A percentile compares a stretch with the other conserved stretches of the same genome.
phyloP scores from a whole-genome alignment of 2,888 invertebrate genomes.

The Caenorhabditis japonica region DNA sequence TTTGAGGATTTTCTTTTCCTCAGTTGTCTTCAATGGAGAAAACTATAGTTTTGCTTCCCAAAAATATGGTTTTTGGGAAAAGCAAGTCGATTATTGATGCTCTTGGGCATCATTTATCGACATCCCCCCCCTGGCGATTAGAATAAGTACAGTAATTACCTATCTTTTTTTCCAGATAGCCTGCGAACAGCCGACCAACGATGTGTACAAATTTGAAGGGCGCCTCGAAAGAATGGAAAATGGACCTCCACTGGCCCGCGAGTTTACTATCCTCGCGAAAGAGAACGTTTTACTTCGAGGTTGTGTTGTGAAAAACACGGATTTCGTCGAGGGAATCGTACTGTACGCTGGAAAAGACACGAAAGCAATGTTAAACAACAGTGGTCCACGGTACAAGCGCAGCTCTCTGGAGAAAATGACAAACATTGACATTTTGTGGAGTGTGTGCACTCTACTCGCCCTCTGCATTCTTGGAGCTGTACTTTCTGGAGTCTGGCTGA shows the following conservation, averaged over 20 bases:
- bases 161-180: constrained; percentile 84
- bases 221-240: constrained; percentile 76
- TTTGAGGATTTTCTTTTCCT: too few species aligned
- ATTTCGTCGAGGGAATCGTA: constrained; percentile 94
- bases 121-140: too few species aligned
- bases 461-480: constrained; percentile 91
- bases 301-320: constrained; percentile 94
- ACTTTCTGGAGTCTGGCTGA: constrained; percentile 78
- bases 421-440: constrained; percentile 80
- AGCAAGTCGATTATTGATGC: too few species aligned
- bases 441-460: constrained; percentile 85
- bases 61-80: too few species aligned
- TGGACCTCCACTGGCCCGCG: constrained; percentile 83
- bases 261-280: constrained; percentile 58
- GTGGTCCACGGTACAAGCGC: constrained; percentile 89
- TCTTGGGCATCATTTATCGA: too few species aligned
- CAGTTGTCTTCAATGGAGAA: too few species aligned
- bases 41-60: too few species aligned
- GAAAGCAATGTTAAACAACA: constrained; percentile 96
- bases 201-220: constrained; percentile 94
- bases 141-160: too few species aligned
- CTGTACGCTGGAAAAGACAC: constrained; percentile 94
- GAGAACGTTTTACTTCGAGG: constrained; percentile 92
- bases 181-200: constrained; percentile 93
- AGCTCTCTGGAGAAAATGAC: constrained; percentile 63